Evolutionary conservation across 2,113 vertebrate genomes (phyloP), one percentile per base, ranked within the genome.

Genomic region (Halcyon malimbica): DNA sequence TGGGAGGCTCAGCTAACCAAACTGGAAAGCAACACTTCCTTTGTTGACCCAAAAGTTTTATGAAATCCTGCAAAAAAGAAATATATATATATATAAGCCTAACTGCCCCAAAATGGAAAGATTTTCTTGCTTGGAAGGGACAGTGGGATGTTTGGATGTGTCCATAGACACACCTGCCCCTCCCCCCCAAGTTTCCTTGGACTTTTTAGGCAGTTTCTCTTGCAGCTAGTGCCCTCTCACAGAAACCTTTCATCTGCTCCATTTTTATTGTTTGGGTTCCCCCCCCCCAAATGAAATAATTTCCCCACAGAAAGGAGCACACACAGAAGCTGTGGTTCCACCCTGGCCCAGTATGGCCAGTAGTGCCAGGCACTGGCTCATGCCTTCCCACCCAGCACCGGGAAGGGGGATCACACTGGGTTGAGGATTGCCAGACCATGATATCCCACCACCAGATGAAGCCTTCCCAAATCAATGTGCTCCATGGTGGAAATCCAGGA

Each of bases 351-450:
- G 7, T 12, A n/a, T 0, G 6, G n/a, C 26, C 51, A 14, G 13
- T 0, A 1, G 10, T 29, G 41, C 57, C 0, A 2, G 54, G 8
- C 6, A 37, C 19, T 1, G 0, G 13, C 13, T 91, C 1, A 0
- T 28, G 5, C 33, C 69, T 78, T 81, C 50, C 69, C 73, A 21
- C 17, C 42, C 1, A 4, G 29, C 76, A 42, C 16, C 3, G 4
- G 82, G 59, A 54, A 69, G 59, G 21, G 46, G 35, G 63, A 42
- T 6, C 11, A 1, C 33, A 11, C 1, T 0, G 6, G 71, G 57
- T 9, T 46, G 67, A 67, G 57, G 26, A 54, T 10, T 20, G 46
- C 4, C 44, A n/a, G 9, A 4, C n/a, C 7, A 1, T 7, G 35
- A 16, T 23, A 9, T 23, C 50, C 26, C 35, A 35, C 6, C 12